These are phyloP conservation scores for Himalopsyche anomala DNA, from an alignment of 2,888 invertebrate genomes.

Conservation along the genomic window DNA sequence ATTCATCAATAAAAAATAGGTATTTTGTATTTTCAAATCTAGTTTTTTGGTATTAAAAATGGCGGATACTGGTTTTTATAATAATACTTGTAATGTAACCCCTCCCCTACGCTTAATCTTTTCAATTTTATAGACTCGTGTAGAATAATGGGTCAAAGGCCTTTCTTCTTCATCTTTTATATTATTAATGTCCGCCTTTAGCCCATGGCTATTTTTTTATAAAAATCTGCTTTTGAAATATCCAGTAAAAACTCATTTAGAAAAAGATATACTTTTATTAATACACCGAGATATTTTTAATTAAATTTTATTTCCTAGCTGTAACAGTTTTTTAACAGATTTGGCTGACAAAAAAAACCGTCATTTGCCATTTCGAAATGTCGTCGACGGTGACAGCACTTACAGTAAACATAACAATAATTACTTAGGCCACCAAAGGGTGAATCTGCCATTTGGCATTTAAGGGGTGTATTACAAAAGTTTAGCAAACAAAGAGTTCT, in stretches of 20 bases:
- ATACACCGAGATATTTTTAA: not conserved
- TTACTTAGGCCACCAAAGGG: not conserved
- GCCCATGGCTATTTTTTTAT: too few relatives aligned
- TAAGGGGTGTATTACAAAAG: conserved; percentile 5
- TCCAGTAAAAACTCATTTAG: not conserved
- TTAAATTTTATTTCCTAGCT: not conserved
- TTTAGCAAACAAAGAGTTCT: conserved; percentile 26
- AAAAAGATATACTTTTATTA: not conserved
- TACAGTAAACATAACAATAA: not conserved
- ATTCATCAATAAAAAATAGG: too few relatives aligned
- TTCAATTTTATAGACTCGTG: too few relatives aligned
- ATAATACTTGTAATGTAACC: too few relatives aligned
- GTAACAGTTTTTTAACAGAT: too few relatives aligned
- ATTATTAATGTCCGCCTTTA: too few relatives aligned
- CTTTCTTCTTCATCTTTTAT: too few relatives aligned
- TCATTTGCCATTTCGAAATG: not conserved
- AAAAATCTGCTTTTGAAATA: not conserved
- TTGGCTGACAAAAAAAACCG: not conserved
- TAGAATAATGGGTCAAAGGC: too few relatives aligned
- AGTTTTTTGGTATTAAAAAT: too few relatives aligned
- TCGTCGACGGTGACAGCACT: not conserved
- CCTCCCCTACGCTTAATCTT: too few relatives aligned
- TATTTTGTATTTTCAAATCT: too few relatives aligned
- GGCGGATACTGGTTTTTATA: too few relatives aligned
- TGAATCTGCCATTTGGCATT: not conserved